Base-by-base conservation (phyloP, 1,140 invertebrate species). In the Trypoxylus dichotomus region DNA sequence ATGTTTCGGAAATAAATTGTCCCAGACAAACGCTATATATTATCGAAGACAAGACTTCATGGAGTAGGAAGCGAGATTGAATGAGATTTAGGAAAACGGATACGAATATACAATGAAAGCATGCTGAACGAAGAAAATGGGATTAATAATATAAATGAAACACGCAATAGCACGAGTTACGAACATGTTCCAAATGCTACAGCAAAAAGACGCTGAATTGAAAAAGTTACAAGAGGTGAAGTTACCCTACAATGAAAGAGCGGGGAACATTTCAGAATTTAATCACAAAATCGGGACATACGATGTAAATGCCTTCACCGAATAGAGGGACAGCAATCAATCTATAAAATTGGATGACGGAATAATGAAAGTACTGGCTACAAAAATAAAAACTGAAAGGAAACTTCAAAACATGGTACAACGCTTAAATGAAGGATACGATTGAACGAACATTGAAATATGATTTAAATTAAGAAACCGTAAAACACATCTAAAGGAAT, bases 341-440 rank as follows among this genome's bases (percentile, higher is more conserved):
- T 73, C 3, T 73, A 73, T 25, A n/a, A 41, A 41, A 21, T 15
- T 73, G 3, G 71, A 73, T 73, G 71, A 73, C n/a, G n/a, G 5
- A 21, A 73, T 21, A 25, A 27, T 73, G 25, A n/a, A 73, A 73
- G 21, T 73, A 25, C 21, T 73, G 25, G 71, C 71, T 11, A 73
- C 11, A 3, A 73, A n/a, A n/a, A n/a, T n/a, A 73, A 5, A 73
- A 73, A 41, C 21, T 10, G 13, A 21, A 11, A 41, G 29, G 72
- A 74, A 27, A 37, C 32, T 7, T 37, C 29, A 74, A 74, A 21
- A 37, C 8, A 8, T 74, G 21, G 72, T 74, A 74, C 25, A 21
- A 74, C 21, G 10, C 19, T 21, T 5, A 58, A 6, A n/a, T 58
- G 3, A 7, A 58, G 54, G 15, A 58, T 21, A 58, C 3, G 54